A percentile compares a stretch with the other conserved stretches of the same genome.
Evolutionary conservation across 2,113 vertebrate species (phyloP).

Genomic region (Anolis sagrei): DNA sequence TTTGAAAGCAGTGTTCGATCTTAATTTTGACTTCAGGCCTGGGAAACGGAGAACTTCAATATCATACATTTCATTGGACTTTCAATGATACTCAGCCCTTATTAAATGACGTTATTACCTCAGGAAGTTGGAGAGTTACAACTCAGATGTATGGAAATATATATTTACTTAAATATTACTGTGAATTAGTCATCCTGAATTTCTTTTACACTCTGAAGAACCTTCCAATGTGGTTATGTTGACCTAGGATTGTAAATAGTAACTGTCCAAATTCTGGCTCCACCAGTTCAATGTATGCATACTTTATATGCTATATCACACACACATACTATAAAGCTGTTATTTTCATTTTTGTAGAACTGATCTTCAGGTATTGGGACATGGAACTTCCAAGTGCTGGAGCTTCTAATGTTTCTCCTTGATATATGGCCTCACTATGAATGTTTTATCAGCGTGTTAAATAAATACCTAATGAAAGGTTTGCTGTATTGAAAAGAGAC

Average conservation of each 20-base stretch:
- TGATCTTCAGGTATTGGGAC: neutral
- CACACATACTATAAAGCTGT: neutral
- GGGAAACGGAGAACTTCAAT: neutral
- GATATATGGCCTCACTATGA: no score
- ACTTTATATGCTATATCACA: no score
- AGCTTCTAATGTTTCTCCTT: no score
- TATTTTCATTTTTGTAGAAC: neutral
- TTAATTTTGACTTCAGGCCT: neutral
- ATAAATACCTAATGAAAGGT: no score
- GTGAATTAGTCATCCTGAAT: neutral
- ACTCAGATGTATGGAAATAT: neutral
- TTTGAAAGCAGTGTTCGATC: neutral
- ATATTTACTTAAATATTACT: neutral
- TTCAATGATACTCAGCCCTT: neutral
- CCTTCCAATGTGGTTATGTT: neutral
- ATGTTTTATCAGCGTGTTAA: no score
- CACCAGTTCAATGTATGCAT: neutral
- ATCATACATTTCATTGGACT: neutral
- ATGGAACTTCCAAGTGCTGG: no score
- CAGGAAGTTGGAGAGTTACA: neutral
- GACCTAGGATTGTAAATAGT: neutral
- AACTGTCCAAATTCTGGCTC: no score
- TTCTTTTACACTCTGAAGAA: neutral
- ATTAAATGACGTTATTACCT: neutral
- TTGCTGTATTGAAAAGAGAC: no score